A percentile compares a stretch with the other conserved stretches of the same genome.
These are phyloP conservation scores for Mobula birostris DNA, from an alignment of 2,113 vertebrate species.

Conservation along the genomic window DNA sequence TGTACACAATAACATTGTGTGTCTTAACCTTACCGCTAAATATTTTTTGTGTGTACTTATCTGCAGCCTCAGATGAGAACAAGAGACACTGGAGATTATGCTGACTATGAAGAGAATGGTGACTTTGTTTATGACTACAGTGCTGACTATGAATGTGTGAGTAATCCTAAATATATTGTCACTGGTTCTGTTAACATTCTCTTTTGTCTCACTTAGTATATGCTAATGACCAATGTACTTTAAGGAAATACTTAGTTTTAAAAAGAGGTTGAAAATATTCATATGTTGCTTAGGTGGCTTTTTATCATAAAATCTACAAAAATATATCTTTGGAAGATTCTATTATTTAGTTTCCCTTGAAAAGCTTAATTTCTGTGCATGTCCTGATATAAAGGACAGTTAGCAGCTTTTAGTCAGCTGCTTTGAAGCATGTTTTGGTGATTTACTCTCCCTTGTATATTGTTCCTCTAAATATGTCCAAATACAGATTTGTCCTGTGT, in stretches of 20 bases:
- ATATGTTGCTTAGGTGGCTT: neutral
- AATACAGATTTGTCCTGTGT: too few relatives aligned
- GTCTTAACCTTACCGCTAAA: neutral
- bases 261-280: neutral
- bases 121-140: constrained; percentile 53
- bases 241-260: neutral
- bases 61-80: constrained; percentile 47
- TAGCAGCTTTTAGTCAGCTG: neutral
- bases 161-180: constrained; percentile 39
- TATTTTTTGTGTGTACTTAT: neutral
- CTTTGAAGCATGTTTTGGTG: neutral
- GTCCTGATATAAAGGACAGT: too few relatives aligned
- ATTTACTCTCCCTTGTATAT: neutral
- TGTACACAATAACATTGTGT: neutral
- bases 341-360: neutral
- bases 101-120: constrained; percentile 47
- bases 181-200: neutral
- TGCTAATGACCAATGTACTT: neutral
- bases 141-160: constrained; percentile 51
- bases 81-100: constrained; percentile 39
- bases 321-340: neutral
- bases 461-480: neutral
- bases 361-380: too few relatives aligned
- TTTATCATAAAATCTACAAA: neutral
- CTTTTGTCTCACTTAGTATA: neutral